Evolutionary conservation across 2,888 invertebrate species (phyloP).

Genomic region (Tetragnatha montana): DNA sequence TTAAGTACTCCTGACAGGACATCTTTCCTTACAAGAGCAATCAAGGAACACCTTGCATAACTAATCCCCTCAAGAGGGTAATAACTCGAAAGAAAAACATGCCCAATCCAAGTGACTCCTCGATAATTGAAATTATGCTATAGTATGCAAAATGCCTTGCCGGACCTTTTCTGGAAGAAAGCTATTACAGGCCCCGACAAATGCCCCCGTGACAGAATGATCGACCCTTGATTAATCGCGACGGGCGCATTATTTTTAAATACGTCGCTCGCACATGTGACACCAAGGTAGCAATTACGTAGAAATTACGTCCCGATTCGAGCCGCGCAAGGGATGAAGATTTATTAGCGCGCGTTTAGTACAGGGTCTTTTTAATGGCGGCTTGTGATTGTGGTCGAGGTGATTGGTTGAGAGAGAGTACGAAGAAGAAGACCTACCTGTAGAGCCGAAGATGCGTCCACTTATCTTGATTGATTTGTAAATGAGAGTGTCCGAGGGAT

Average conservation of each 20-base stretch:
- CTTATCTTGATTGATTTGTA: background rate
- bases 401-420: background rate
- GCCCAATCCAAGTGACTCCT: too few relatives aligned
- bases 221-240: constrained; percentile 64
- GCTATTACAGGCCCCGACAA: constrained; percentile 26
- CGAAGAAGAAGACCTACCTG: constrained; percentile 17
- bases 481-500: background rate
- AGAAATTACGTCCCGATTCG: constrained; percentile 49
- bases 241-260: constrained; percentile 62
- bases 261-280: constrained; percentile 60
- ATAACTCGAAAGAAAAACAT: too few relatives aligned
- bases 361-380: constrained; percentile 5
- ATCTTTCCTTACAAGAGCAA: too few relatives aligned
- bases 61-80: too few relatives aligned
- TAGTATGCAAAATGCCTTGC: background rate
- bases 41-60: too few relatives aligned
- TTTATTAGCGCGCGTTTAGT: constrained; percentile 51
- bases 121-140: background rate
- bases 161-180: constrained; percentile 12
- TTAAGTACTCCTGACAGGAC: too few relatives aligned
- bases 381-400: constrained; percentile 3
- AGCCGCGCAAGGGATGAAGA: constrained; percentile 45
- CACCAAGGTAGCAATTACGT: constrained; percentile 67
- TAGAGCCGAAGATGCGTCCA: background rate
- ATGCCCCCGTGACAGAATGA: constrained; percentile 54